These are phyloP conservation scores for Atopsyche davidsoni DNA, from an alignment of 1,140 invertebrate species.

Conservation along the genomic window DNA sequence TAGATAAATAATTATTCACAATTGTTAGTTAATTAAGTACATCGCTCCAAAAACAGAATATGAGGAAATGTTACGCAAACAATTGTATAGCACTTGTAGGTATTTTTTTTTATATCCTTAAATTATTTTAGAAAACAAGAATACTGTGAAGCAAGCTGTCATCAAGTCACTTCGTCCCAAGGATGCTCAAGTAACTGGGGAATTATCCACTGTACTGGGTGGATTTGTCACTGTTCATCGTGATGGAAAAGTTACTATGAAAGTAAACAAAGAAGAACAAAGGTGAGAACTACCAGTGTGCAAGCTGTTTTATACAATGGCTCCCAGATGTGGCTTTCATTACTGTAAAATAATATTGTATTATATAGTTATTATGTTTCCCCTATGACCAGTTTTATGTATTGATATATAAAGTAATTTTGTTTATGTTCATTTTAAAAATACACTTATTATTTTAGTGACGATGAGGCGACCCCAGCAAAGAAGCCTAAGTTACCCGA, in stretches of 20 bases:
- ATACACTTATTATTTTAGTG: constrained; percentile 3
- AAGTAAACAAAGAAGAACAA: constrained; percentile 31
- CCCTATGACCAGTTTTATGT: too few relatives aligned
- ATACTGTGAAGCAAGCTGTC: constrained; percentile 35
- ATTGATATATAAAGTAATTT: too few relatives aligned
- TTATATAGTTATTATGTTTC: too few relatives aligned
- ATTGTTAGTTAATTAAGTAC: too few relatives aligned
- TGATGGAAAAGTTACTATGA: constrained; percentile 46
- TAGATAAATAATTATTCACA: too few relatives aligned
- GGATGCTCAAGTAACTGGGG: constrained; percentile 46
- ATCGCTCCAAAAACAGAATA: too few relatives aligned
- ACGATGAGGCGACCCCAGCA: constrained; percentile 2
- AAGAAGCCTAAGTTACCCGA: constrained; percentile 13
- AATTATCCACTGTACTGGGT: constrained; percentile 50
- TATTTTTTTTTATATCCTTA: too few relatives aligned
- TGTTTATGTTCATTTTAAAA: too few relatives aligned
- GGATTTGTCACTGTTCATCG: constrained; percentile 48
- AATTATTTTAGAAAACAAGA: constrained; percentile 43
- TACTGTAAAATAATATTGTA: too few relatives aligned
- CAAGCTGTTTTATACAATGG: not conserved
- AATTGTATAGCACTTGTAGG: not conserved
- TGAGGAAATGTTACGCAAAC: not conserved
- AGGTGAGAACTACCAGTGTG: constrained; percentile 16
- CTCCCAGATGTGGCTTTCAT: too few relatives aligned
- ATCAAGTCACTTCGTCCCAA: constrained; percentile 27